Base-by-base conservation (phyloP, 2,113 vertebrate species). In the Callionymus lyra region DNA sequence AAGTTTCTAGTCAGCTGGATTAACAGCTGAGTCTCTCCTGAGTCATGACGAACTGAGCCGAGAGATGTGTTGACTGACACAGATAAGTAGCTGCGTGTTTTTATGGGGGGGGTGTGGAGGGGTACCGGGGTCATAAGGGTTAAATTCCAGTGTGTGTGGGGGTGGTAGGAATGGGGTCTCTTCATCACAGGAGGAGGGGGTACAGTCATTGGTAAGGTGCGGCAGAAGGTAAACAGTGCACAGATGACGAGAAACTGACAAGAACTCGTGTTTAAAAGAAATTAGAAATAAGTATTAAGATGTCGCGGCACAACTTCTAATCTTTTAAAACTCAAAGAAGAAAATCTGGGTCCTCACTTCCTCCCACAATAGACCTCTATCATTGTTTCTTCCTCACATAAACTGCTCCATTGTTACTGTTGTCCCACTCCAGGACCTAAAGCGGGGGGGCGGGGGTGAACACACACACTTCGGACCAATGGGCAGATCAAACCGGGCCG, bases 161-260 rank as follows among this genome's bases (percentile, higher is more conserved):
- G 71, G 68, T 60, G 64, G 55, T 55, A 58, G 59, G 65, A 53
- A 56, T 54, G 67, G 68, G 63, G 49, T 4, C 21, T 53, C 65
- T 51, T 79, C 64, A 71, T 68, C 63, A 70, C 45, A 65, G 44
- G 56, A 50, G 51, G 57, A 58, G 53, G 21, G 8, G 21, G 21
- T 27, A 27, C 21, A 27, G 21, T 21, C 17, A 56, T 53, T 62
- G n/a, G n/a, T 36, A 48, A 72, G 74, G 76, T 65, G 76, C 63
- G 68, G 79, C 69, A 80, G 76, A 74, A 80, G 80, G 63, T 57
- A 77, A 80, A 82, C 54, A 61, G 57, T 70, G 63, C 53, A 47
- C 66, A 55, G 65, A 59, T 68, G 61, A 65, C 52, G 68, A 72
- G 77, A 87, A 84, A 73, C 64, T 65, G 70, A 78, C 63, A 75